Percentiles rank a stretch among this genome's conserved stretches.
Conservation (phyloP, 2,888 invertebrate species). For the Hemaris fuciformis region DNA sequence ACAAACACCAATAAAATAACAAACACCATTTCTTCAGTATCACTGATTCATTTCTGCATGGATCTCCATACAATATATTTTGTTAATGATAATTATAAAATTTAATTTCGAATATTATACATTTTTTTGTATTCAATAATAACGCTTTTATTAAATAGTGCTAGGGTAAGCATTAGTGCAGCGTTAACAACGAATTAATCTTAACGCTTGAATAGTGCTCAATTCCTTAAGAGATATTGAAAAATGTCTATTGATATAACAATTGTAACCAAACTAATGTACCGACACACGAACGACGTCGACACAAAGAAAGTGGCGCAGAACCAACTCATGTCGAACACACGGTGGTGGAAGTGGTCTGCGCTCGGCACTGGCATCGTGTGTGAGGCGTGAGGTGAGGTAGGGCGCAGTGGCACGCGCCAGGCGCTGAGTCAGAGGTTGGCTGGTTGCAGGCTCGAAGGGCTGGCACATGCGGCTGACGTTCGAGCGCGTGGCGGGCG, state of each 20-base stretch:
- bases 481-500: slow-evolving; percentile 95
- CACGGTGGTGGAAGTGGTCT: slow-evolving; percentile 14
- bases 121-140: slow-evolving; percentile 61
- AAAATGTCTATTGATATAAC: slow-evolving; percentile 4
- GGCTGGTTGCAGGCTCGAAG: slow-evolving; percentile 93
- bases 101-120: slow-evolving; percentile 48
- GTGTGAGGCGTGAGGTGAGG: slow-evolving; percentile 27
- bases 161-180: slow-evolving; percentile 73
- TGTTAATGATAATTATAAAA: slow-evolving; percentile 47
- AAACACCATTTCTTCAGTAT: slow-evolving; percentile 79
- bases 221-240: slow-evolving; percentile 26
- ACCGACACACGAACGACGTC: slow-evolving; percentile 12
- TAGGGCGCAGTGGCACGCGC: no score
- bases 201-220: slow-evolving; percentile 71
- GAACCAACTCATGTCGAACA: slow-evolving; percentile 35
- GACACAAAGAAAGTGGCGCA: slow-evolving; percentile 45
- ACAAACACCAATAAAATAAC: slow-evolving; percentile 57
- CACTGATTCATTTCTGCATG: slow-evolving; percentile 80
- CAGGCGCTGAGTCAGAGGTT: slow-evolving; percentile 27
- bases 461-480: slow-evolving; percentile 97
- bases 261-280: slow-evolving; percentile 12
- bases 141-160: slow-evolving; percentile 73
- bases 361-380: slow-evolving; percentile 43
- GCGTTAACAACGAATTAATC: slow-evolving; percentile 59
- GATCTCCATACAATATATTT: slow-evolving; percentile 69